These are phyloP conservation scores for Drosophila busckii DNA, from an alignment of 1,140 invertebrate species.

Conservation along the genomic window DNA sequence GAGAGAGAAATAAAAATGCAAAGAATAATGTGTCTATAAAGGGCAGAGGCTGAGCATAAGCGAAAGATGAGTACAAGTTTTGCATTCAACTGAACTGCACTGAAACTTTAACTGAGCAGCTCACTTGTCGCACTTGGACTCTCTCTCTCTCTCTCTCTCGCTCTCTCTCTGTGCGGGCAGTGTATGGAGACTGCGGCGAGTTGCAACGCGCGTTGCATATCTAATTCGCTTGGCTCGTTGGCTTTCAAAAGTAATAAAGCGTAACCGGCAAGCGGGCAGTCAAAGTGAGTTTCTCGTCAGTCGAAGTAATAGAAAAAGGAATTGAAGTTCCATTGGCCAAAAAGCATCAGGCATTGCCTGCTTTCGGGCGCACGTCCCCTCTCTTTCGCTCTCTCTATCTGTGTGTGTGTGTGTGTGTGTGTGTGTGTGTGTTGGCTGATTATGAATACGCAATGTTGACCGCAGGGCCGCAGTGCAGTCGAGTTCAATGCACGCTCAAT, in stretches of 20 bases:
- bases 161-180: no score
- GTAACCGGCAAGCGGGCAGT: slow-evolving; percentile 38
- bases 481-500: slow-evolving; percentile 44
- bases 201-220: slow-evolving; percentile 50
- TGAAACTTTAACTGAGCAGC: no score
- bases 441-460: slow-evolving; percentile 60
- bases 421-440: slow-evolving; percentile 33
- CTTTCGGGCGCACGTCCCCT: slow-evolving; percentile 1
- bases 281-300: slow-evolving; percentile 62
- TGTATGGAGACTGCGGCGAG: slow-evolving; percentile 25
- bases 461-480: slow-evolving; percentile 19
- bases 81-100: no score
- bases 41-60: no score
- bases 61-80: no score
- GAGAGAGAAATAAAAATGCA: neutral
- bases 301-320: slow-evolving; percentile 51
- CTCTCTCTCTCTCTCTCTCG: no score
- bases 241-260: slow-evolving; percentile 60
- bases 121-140: no score
- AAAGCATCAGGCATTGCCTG: slow-evolving; percentile 14
- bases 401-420: neutral
- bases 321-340: slow-evolving; percentile 52
- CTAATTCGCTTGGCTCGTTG: slow-evolving; percentile 45
- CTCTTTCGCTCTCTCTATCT: neutral
- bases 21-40: no score